Evolutionary conservation across 2,113 vertebrate genomes (phyloP), one percentile per base, ranked within the genome.

Genomic region (Campylomormyrus tamandua): DNA sequence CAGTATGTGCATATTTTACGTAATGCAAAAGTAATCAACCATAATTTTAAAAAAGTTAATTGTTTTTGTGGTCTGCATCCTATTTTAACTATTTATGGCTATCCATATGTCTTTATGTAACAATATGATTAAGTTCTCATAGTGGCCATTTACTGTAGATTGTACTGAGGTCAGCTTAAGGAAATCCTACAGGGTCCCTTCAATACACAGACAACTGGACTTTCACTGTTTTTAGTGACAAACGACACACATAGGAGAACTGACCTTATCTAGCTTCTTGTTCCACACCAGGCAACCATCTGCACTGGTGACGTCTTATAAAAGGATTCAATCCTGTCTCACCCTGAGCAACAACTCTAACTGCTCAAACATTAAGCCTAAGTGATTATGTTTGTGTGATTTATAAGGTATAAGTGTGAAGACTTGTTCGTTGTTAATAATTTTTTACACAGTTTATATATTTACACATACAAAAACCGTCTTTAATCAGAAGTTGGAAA

Each of bases 401-500:
- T 31, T 31, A 35, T 42, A 80, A 80, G 74, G 74, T 80, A 42
- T 19, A 39, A 80, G 13, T 19, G 15, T 80, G 74, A 42, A 80
- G 35, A 42, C 17, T 19, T 80, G 31, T 19, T 35, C 3, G 35
- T 80, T 42, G 42, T 35, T 39, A 39, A 80, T 80, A 19, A 42
- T 31, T 80, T 8, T 39, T 42, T 19, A 19, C n/a, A n/a, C 74
- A 80, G 31, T 80, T 80, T 39, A 80, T 17, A 39, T 35, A 15
- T 7, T 8, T 80, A 42, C 74, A 50, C 19, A 52, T 49, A 86
- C 3, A 27, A 27, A 50, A 50, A 86, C 8, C 13, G 45, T 86
- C 45, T 50, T 86, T 52, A 48, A 86, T 52, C 48, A 52, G n/a
- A 86, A 86, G 45, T 86, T 85, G 19, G 24, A 86, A 86, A 86